Percentiles rank a stretch among this genome's conserved stretches.
Conservation (phyloP, 1,140 invertebrate genomes). For the Rhagoletis zephyria region DNA sequence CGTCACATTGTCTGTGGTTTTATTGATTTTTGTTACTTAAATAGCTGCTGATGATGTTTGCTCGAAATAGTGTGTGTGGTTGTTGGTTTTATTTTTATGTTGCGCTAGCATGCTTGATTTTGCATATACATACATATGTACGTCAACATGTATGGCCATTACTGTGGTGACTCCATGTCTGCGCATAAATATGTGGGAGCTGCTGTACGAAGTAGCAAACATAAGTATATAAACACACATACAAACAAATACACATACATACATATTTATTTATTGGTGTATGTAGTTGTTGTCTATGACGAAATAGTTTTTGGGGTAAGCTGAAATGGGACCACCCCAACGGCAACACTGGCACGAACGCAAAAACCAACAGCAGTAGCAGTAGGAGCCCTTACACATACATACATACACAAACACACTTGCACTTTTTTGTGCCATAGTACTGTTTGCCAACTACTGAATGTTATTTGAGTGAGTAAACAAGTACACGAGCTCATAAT, state of each 20-base stretch:
- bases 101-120: conserved; percentile 20
- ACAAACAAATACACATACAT: not conserved
- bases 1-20: conserved; percentile 47
- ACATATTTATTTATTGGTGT: not conserved
- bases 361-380: not conserved
- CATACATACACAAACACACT: not conserved
- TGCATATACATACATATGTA: not conserved
- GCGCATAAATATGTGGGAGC: conserved; percentile 31
- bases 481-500: conserved; percentile 38
- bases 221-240: not conserved
- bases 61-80: conserved; percentile 20
- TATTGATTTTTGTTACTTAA: conserved; percentile 44
- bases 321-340: conserved; percentile 21
- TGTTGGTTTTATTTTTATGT: conserved; percentile 2
- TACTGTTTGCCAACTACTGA: not conserved
- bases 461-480: not conserved
- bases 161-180: conserved; percentile 31
- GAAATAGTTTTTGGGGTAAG: conserved; percentile 32
- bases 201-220: not conserved
- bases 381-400: not conserved
- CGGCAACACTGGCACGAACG: not conserved
- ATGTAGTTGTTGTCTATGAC: conserved; percentile 12
- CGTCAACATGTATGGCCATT: not conserved
- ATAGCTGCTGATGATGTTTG: conserved; percentile 14
- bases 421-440: not conserved